phyloP scores from a whole-genome alignment of 2,113 vertebrate genomes.

The Pomatostomus ruficeps region DNA sequence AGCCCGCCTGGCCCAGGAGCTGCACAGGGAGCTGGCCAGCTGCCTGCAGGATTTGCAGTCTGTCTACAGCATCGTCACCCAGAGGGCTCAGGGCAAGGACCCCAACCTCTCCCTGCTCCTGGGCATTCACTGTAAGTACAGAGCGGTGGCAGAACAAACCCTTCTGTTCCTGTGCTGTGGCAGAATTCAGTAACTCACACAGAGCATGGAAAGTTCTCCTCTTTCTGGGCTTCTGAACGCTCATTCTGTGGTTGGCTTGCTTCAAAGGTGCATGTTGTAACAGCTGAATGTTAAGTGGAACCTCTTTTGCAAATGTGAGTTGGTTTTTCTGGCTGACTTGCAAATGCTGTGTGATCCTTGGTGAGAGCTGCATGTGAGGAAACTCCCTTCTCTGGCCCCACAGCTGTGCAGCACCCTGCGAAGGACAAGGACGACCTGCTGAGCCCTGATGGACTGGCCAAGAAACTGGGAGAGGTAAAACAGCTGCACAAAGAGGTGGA shows the following conservation, averaged over 20 bases:
- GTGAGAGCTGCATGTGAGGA: neutral
- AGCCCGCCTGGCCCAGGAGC: slow-evolving; percentile 66
- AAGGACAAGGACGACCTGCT: slow-evolving; percentile 78
- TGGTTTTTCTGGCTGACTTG: neutral
- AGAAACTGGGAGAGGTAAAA: slow-evolving; percentile 84
- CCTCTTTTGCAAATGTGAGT: neutral
- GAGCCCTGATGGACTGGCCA: slow-evolving; percentile 82
- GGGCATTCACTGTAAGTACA: slow-evolving; percentile 85
- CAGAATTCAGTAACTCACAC: neutral
- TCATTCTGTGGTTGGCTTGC: neutral
- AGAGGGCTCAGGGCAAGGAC: slow-evolving; percentile 89
- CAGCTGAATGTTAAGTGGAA: neutral
- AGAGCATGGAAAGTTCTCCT: neutral
- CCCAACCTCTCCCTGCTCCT: slow-evolving; percentile 95
- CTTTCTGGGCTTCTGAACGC: neutral
- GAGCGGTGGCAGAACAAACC: neutral
- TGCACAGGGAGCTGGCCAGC: slow-evolving; percentile 82
- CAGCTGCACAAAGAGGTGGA: slow-evolving; percentile 89
- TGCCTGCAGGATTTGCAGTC: slow-evolving; percentile 89
- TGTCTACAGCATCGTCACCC: slow-evolving; percentile 91
- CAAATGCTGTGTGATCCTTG: neutral
- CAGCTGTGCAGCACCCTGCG: slow-evolving; percentile 71
- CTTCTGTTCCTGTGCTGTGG: neutral
- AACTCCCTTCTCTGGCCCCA: slow-evolving; percentile 1
- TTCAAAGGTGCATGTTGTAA: neutral